Evolutionary conservation across 2,888 invertebrate species (phyloP).

Genomic region (Baccha elongata): DNA sequence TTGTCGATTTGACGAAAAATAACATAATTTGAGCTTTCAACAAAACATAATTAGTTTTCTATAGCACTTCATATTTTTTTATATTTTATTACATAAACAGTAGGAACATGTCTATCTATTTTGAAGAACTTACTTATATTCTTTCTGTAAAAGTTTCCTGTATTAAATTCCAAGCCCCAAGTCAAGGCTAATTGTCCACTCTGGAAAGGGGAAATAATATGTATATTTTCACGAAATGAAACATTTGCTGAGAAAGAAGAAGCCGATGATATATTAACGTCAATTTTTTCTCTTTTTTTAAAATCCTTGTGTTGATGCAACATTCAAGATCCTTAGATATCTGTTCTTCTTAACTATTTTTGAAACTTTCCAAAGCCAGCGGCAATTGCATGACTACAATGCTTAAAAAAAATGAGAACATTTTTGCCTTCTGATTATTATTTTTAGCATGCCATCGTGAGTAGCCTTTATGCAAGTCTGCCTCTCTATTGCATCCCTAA

Average conservation of each 20-base stretch:
- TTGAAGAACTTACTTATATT: not conserved
- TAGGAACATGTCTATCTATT: not conserved
- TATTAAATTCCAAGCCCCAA: constrained; percentile 18
- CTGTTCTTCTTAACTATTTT: constrained; percentile 69
- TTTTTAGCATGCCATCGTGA: constrained; percentile 50
- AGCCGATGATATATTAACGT: constrained; percentile 61
- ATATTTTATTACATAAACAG: not conserved
- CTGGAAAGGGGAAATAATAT: constrained; percentile 20
- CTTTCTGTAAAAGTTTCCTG: constrained; percentile 7
- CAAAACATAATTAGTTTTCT: too few species aligned
- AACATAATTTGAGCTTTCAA: too few species aligned
- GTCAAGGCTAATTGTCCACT: constrained; percentile 65
- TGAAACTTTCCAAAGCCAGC: constrained; percentile 58
- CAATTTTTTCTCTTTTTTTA: constrained; percentile 40
- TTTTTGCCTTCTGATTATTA: constrained; percentile 63
- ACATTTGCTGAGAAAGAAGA: constrained; percentile 25
- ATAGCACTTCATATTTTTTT: too few species aligned
- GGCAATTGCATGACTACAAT: constrained; percentile 67
- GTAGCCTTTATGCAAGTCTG: constrained; percentile 28
- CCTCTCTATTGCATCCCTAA: constrained; percentile 28
- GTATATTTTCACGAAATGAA: constrained; percentile 23
- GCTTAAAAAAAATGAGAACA: constrained; percentile 47
- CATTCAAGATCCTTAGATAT: constrained; percentile 64
- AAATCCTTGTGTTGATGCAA: constrained; percentile 47
- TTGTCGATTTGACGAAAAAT: too few species aligned